These are phyloP conservation scores for Pemphigus obesinymphae DNA, from an alignment of 1,140 invertebrate species.

Conservation along the genomic window DNA sequence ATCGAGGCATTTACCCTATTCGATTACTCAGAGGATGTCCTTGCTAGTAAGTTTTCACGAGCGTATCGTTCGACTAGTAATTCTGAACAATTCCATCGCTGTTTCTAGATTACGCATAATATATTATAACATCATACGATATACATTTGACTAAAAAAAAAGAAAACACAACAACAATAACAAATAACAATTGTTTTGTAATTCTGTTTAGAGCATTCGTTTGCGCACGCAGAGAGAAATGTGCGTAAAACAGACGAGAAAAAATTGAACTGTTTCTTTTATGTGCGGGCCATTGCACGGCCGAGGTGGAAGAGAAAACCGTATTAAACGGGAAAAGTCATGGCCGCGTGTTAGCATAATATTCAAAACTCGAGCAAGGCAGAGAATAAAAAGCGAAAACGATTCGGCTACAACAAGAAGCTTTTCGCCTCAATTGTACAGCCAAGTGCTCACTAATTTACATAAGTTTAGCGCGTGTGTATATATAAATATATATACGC, in stretches of 20 bases:
- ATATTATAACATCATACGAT: not conserved
- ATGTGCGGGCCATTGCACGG: not conserved
- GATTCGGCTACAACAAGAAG: not conserved
- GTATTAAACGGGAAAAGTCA: constrained; percentile 13
- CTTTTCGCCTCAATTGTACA: not conserved
- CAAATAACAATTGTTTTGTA: too few relatives aligned
- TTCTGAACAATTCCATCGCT: too few relatives aligned
- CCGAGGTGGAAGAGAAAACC: not conserved
- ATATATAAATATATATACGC: too few relatives aligned
- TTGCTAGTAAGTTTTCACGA: too few relatives aligned
- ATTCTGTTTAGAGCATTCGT: not conserved
- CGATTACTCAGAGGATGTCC: too few relatives aligned
- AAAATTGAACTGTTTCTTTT: constrained; percentile 5
- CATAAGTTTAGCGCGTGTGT: not conserved
- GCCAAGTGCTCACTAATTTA: constrained; percentile 2
- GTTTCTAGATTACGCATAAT: not conserved
- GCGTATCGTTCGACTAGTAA: too few relatives aligned
- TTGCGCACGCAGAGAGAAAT: too few relatives aligned
- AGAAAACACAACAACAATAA: too few relatives aligned
- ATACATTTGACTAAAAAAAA: not conserved
- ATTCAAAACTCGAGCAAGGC: not conserved
- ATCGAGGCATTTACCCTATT: too few relatives aligned
- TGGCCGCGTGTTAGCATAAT: not conserved
- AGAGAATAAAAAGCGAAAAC: constrained; percentile 16
- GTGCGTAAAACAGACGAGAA: too few relatives aligned